Conservation (phyloP, 2,797 vertebrate species). For the Gorsachius magnificus region DNA sequence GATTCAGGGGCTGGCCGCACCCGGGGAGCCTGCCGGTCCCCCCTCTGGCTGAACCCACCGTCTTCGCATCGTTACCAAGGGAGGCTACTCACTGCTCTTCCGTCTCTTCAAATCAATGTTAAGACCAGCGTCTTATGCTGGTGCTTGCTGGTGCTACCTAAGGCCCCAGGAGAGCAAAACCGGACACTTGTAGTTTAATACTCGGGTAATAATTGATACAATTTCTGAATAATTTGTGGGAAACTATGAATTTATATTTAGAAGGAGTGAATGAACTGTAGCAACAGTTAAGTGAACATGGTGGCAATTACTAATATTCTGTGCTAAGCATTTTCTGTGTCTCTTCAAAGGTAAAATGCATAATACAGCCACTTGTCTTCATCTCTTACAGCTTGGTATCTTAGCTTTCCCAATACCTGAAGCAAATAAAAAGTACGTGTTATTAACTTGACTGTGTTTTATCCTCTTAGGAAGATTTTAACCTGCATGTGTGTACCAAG, state of each 20-base stretch:
- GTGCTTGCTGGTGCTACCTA: background rate
- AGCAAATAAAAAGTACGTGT: background rate
- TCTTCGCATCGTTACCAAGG: background rate
- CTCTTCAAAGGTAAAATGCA: background rate
- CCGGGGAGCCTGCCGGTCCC: fast-evolving
- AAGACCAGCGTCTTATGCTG: too few relatives aligned
- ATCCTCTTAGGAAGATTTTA: slow-evolving; percentile 37
- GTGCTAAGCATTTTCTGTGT: background rate
- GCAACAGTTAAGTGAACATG: background rate
- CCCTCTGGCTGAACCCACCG: fast-evolving
- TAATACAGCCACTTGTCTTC: background rate
- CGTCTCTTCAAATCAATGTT: background rate
- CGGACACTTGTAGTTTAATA: background rate
- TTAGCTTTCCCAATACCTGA: background rate
- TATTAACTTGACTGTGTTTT: slow-evolving; percentile 13
- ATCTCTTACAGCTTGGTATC: background rate
- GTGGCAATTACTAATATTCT: background rate
- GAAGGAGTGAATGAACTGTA: background rate
- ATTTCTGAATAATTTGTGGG: slow-evolving; percentile 6
- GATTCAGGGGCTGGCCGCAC: background rate
- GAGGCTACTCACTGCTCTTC: background rate
- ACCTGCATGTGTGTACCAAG: background rate
- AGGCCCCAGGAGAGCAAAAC: background rate
- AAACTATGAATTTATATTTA: background rate
- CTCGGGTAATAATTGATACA: background rate